Evolutionary conservation across 1,140 invertebrate genomes (phyloP).

Genomic region (Drosophila ogumai): DNA sequence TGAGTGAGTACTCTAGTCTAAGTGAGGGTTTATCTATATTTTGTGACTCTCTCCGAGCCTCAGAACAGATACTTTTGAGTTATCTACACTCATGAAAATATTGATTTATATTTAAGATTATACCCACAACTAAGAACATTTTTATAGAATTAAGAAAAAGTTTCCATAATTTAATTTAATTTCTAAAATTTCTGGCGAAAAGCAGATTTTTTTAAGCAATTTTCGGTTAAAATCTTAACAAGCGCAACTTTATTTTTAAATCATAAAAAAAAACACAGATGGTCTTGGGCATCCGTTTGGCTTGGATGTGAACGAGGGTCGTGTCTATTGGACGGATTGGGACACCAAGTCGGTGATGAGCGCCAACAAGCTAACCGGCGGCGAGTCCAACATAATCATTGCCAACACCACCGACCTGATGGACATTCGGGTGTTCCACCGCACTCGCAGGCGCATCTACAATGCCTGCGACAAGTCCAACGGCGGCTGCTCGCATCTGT

Average conservation of each 20-base stretch:
- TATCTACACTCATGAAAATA: no score
- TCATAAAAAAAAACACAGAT: slow-evolving; percentile 66
- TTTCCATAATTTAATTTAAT: no score
- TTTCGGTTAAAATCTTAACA: no score
- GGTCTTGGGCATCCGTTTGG: slow-evolving; percentile 93
- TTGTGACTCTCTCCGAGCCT: no score
- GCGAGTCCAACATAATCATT: slow-evolving; percentile 88
- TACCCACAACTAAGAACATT: no score
- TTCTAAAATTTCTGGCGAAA: no score
- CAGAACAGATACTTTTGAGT: no score
- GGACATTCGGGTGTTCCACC: slow-evolving; percentile 94
- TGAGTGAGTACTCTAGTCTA: slow-evolving; percentile 85
- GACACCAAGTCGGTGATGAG: slow-evolving; percentile 90
- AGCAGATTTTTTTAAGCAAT: no score
- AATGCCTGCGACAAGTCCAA: slow-evolving; percentile 91
- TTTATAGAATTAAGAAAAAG: no score
- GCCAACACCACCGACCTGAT: slow-evolving; percentile 91
- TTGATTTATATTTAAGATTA: no score
- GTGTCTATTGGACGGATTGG: slow-evolving; percentile 96
- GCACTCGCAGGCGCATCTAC: slow-evolving; percentile 86
- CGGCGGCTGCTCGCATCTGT: slow-evolving; percentile 95
- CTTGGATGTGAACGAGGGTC: slow-evolving; percentile 92
- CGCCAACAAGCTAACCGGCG: slow-evolving; percentile 91
- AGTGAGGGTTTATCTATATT: no score
- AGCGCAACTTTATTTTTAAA: no score